Percentiles rank a stretch among this genome's conserved stretches.
phyloP scores from a whole-genome alignment of 2,113 vertebrate species.

The Chiloscyllium plagiosum region DNA sequence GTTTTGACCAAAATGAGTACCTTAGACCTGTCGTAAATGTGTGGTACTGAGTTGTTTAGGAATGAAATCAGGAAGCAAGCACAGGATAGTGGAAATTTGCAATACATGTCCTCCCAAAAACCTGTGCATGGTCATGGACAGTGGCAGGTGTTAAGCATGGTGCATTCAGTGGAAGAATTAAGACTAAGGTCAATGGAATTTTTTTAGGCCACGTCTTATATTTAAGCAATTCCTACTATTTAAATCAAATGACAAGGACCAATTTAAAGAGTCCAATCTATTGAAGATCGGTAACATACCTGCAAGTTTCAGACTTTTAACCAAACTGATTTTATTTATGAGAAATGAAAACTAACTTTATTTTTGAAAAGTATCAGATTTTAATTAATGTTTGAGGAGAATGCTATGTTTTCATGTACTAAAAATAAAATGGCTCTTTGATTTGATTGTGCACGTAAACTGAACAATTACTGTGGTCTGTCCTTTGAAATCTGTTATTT shows the following conservation, averaged over 20 bases:
- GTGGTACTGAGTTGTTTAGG: background rate
- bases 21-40: background rate
- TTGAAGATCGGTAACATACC: background rate
- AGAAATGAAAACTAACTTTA: background rate
- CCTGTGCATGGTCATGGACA: background rate
- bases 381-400: background rate
- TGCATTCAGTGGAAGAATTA: background rate
- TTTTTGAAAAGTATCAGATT: background rate
- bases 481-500: background rate
- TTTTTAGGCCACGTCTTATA: background rate
- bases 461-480: background rate
- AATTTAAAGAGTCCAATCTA: background rate
- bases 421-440: background rate
- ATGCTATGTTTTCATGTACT: background rate
- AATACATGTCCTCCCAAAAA: background rate
- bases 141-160: too few species aligned
- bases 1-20: background rate
- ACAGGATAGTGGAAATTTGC: too few species aligned
- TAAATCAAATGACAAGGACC: background rate
- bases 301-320: background rate
- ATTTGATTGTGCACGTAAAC: background rate
- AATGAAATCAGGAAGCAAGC: background rate
- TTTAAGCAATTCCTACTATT: background rate
- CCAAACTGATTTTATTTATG: background rate
- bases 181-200: background rate